These are phyloP conservation scores for Hypercompe scribonia DNA, from an alignment of 2,888 invertebrate species.

Conservation along the genomic window DNA sequence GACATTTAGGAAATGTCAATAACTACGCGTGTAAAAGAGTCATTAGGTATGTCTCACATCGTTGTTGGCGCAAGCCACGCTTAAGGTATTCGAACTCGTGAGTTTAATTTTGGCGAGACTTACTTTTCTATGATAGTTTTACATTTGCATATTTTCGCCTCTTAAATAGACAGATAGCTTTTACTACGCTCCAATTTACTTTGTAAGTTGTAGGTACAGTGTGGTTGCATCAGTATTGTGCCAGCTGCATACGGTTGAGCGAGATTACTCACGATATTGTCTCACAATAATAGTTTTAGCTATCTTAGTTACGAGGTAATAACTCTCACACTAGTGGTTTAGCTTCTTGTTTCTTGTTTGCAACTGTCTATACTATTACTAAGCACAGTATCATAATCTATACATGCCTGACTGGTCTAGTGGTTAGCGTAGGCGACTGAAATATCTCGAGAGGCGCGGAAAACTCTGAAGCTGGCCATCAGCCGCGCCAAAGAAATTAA, in stretches of 20 bases:
- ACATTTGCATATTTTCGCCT: not conserved
- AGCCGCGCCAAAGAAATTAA: too few relatives aligned
- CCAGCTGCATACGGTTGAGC: not conserved
- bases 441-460: too few relatives aligned
- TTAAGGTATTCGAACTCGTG: slow-evolving; percentile 40
- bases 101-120: not conserved
- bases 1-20: slow-evolving; percentile 26
- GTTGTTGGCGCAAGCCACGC: not conserved
- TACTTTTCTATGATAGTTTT: not conserved
- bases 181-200: not conserved
- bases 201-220: not conserved
- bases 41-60: slow-evolving; percentile 36
- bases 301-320: not conserved
- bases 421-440: too few relatives aligned
- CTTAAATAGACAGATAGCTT: not conserved
- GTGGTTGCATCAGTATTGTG: not conserved
- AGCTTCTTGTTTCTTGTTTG: not conserved
- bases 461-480: too few relatives aligned
- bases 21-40: slow-evolving; percentile 38
- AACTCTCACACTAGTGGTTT: not conserved
- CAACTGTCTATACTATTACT: not conserved
- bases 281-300: not conserved
- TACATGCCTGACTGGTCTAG: too few relatives aligned
- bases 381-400: too few relatives aligned
- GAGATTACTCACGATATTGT: not conserved